Evolutionary conservation across 1,140 invertebrate species (phyloP).

Genomic region (Neotoxoptera formosana): DNA sequence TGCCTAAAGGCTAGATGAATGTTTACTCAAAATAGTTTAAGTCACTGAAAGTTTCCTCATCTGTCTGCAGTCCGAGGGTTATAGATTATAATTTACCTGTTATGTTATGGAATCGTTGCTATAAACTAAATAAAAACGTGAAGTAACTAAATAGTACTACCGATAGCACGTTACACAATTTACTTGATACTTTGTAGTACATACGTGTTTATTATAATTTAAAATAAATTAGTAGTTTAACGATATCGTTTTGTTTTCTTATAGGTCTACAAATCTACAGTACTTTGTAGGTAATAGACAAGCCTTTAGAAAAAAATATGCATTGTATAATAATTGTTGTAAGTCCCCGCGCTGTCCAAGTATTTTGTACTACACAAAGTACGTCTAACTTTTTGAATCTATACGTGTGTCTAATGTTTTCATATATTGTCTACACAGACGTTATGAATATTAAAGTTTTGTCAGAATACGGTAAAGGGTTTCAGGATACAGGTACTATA

Average conservation of each 20-base stretch:
- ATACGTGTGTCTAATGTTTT: constrained; percentile 29
- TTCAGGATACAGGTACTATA: constrained; percentile 35
- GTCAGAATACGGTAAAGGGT: neutral
- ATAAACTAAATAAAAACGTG: neutral
- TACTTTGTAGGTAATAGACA: neutral
- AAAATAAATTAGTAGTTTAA: neutral
- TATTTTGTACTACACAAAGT: neutral
- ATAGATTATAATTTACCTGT: neutral
- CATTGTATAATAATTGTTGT: neutral
- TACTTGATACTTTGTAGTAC: neutral
- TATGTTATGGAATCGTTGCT: neutral
- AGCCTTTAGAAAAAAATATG: neutral
- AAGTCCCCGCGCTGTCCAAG: neutral
- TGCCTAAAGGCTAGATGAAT: neutral
- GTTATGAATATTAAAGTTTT: constrained; percentile 50
- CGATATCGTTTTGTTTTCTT: neutral
- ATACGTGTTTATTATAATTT: neutral
- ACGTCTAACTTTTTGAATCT: constrained; percentile 41
- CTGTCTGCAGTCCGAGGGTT: neutral
- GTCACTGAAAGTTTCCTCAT: neutral
- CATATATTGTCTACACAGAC: neutral
- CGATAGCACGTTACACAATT: neutral
- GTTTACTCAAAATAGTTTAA: too few relatives aligned
- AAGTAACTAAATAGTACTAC: neutral
- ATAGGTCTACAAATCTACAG: neutral